A percentile compares a stretch with the other conserved stretches of the same genome.
phyloP scores from a whole-genome alignment of 2,888 invertebrate genomes.

The Tillus elongatus region DNA sequence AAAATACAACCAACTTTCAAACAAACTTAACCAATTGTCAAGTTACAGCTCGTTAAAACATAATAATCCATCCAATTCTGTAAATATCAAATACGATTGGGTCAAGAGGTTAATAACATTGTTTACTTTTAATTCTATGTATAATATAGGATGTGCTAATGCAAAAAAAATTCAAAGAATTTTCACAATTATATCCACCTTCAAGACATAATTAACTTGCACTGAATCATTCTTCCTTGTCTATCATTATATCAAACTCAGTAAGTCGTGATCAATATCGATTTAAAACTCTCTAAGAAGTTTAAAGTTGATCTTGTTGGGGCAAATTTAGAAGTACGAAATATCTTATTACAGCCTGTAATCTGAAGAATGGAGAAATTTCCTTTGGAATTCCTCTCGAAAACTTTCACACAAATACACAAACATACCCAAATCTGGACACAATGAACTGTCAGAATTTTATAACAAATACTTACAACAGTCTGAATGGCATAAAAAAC shows the following conservation, averaged over 20 bases:
- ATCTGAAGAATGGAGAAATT: not conserved
- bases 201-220: not conserved
- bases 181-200: not conserved
- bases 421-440: not conserved
- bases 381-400: not conserved
- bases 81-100: constrained; percentile 3
- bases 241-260: too few species aligned
- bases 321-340: too few species aligned
- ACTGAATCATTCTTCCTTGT: too few species aligned
- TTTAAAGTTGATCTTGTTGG: too few species aligned
- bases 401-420: not conserved
- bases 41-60: too few species aligned
- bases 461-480: not conserved
- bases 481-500: not conserved
- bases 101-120: constrained; percentile 3
- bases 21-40: too few species aligned
- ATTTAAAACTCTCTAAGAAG: too few species aligned
- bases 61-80: not conserved
- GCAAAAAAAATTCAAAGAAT: not conserved
- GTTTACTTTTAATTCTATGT: not conserved
- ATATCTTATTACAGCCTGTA: too few species aligned
- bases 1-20: too few species aligned
- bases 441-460: not conserved
- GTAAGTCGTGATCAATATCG: too few species aligned
- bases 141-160: not conserved